Evolutionary conservation across 2,888 invertebrate species (phyloP), one percentile per base, ranked within the genome.

Genomic region (Papilio protenor): DNA sequence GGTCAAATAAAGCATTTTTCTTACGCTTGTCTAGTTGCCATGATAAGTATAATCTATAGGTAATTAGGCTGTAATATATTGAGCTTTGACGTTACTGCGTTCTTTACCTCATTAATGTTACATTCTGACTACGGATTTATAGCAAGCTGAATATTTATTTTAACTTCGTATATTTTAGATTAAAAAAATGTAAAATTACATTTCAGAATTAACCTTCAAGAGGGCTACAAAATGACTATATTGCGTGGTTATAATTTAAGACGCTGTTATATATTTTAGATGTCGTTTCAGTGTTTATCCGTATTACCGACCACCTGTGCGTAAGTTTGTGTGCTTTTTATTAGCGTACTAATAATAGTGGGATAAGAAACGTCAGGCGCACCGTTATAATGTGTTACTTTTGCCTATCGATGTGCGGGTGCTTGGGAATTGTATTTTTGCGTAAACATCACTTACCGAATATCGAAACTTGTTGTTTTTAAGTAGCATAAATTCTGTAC

Each of bases 31-130:
- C 88, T 84, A 81, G 81, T 81, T 79, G 79, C 82, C 78, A 75
- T 82, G 91, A 91, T 93, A 94, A 93, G 92, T 90, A 90, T 93
- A 93, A 94, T 92, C 85, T 93, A 94, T 93, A 82, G 90, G 92
- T 93, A 93, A 94, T 93, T 93, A 93, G 88, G 82, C 80, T 81
- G 86, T 93, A 92, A 94, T 91, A 92, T 93, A 94, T 93, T 90
- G 91, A 87, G 87, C 87, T 88, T 91, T 85, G 87, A 91, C 91
- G 72, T 78, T 75, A 66, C 57, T 72, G 33, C 75, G 47, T 89
- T 88, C 87, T 87, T 86, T 87, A 86, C 82, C 88, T 92, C 91
- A 92, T 93, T 92, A 93, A 89, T 88, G 89, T 82, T 81, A 85
- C 91, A 88, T 82, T 93, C 92, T 90, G 90, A 81, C 92, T 90